phyloP scores from a whole-genome alignment of 2,113 vertebrate genomes.

The Atrichornis clamosus region DNA sequence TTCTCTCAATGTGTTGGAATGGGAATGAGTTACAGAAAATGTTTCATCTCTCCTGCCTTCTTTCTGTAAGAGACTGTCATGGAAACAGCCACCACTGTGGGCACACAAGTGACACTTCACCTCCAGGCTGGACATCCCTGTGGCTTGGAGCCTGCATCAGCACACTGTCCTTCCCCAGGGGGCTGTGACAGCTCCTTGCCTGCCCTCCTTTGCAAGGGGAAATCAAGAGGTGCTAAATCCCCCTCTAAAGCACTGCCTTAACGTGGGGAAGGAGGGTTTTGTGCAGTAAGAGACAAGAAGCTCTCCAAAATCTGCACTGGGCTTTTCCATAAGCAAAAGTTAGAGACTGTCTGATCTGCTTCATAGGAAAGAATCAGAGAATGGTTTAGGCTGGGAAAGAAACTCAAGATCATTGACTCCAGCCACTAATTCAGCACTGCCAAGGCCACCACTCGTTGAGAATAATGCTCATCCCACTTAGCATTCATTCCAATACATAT shows the following conservation, averaged over 20 bases:
- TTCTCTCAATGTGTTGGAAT: background rate
- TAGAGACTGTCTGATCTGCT: background rate
- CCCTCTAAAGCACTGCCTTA: background rate
- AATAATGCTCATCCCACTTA: background rate
- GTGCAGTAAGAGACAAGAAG: background rate
- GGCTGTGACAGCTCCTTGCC: background rate
- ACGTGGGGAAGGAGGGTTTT: background rate
- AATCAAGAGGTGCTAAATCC: background rate
- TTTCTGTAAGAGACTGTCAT: background rate
- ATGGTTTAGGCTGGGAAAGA: background rate
- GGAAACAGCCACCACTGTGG: background rate
- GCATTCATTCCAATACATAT: slow-evolving; percentile 31
- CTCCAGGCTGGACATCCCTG: background rate
- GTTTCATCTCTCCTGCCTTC: background rate
- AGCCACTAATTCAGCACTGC: background rate
- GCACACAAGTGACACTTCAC: background rate
- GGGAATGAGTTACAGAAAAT: background rate
- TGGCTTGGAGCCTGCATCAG: background rate
- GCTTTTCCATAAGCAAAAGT: background rate
- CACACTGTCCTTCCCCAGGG: background rate
- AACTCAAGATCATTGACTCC: background rate
- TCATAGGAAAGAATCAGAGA: background rate
- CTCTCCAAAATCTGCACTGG: background rate
- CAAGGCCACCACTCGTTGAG: background rate
- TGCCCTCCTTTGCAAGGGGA: background rate